Evolutionary conservation across 2,888 invertebrate species (phyloP), one percentile per base, ranked within the genome.

Genomic region (Ophraella communa): DNA sequence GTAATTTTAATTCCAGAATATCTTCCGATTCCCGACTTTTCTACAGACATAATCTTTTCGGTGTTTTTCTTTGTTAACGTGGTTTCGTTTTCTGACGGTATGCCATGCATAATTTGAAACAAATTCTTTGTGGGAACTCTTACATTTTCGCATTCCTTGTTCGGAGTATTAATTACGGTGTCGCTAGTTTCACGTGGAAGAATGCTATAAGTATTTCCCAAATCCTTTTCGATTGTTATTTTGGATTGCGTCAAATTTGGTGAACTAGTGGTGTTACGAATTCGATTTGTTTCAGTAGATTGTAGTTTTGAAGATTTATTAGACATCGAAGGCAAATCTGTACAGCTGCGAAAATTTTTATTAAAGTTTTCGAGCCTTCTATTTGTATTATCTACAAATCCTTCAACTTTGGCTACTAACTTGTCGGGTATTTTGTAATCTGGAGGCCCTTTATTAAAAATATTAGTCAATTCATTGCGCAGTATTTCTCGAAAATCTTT

Each of bases 391-490:
- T 51, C 49, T 7, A 51, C 27, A 14, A 51, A 14, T 27, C 27
- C 27, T 8, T 51, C 27, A 5, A 51, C 49, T 51, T 51, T 51
- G 5, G 49, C 49, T 24, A 51, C 49, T 14, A 51, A 51, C 7
- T 23, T 23, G 5, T 8, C n/a, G 7, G n/a, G 11, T 8, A 11
- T 21, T 5, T 17, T 23, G 8, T 24, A 7, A 2, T 51, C 17
- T 1, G 14, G 27, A 14, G 49, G 49, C 18, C 49, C 49, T 7
- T 27, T 51, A 5, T 27, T 14, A 8, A 51, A 51, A 8, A 51
- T 51, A 27, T n/a, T 27, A 24, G 1, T 5, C 7, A 51, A 8
- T 51, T 51, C 49, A 10, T 51, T 20, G 3, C 27, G 7, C 8
- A 51, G 2, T 14, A 51, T 24, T 51, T 17, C 49, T 51, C 8